Evolutionary conservation across 2,888 invertebrate species (phyloP), one percentile per base, ranked within the genome.

Genomic region (Acanthopleura granulata): DNA sequence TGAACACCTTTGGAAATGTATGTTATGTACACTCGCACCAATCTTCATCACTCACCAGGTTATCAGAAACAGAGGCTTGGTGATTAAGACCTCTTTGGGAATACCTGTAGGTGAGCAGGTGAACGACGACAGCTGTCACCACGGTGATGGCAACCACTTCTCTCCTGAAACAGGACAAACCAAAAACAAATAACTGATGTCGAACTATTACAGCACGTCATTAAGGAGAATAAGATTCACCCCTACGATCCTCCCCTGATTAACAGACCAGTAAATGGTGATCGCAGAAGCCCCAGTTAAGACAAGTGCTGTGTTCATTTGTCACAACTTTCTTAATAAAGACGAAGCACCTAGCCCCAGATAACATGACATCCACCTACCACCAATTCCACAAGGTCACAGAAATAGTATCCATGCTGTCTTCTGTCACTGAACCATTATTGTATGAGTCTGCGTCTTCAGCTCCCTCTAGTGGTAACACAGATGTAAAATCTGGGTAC

Each of bases 321-420:
- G 40, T 40, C 9, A 9, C 4, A 40, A 9, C 9, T 40, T 40
- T 40, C 40, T 40, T n/a, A n/a, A n/a, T n/a, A 40, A 40, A 40
- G 40, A 40, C 9, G n/a, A 40, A 40, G 61, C 61, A 57, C 0
- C 75, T n/a, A 85, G 81, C 57, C 40, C 79, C 30, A 76, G 30
- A 22, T 77, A 78, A 89, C n/a, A n/a, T n/a, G n/a, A 40, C 40
- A 6, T 40, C 40, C 40, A 40, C 91, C 84, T 88, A 92, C 93
- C 94, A 96, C 94, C 95, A 95, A 89, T 93, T 94, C 94, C 95
- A 95, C 0, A 96, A 90, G 0, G 95, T 94, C 16, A 93, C 93
- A 62, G 94, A 94, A 18, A 71, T 71, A 6, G 49, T 71, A 16
- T 71, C 71, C 16, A 66, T 27, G 29, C 66, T 15, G 40, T 16